Percentiles rank a stretch among this genome's conserved stretches.
These are phyloP conservation scores for Hydrolagus colliei DNA, from an alignment of 2,797 vertebrate species.

Conservation along the genomic window DNA sequence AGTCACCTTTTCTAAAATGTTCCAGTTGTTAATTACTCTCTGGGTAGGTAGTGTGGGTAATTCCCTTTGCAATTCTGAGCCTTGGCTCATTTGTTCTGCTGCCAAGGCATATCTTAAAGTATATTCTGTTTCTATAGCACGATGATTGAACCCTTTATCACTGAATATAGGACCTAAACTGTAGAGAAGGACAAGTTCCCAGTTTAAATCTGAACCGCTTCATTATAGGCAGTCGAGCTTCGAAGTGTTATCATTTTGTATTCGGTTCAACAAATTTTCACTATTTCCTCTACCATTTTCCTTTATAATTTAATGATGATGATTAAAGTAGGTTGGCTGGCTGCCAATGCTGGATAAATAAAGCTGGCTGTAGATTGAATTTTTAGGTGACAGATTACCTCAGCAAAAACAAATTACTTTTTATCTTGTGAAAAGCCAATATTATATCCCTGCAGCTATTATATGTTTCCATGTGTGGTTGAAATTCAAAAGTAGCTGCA, in stretches of 20 bases:
- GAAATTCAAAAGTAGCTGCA: not conserved
- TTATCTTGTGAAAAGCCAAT: not conserved
- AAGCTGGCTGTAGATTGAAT: not conserved
- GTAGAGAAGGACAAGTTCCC: not conserved
- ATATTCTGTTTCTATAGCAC: too few species aligned
- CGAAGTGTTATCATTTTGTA: not conserved
- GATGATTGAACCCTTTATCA: too few species aligned
- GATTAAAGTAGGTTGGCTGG: not conserved
- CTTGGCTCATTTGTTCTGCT: too few species aligned
- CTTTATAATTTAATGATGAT: slow-evolving; percentile 1
- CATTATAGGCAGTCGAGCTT: not conserved
- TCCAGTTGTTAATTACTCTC: too few species aligned
- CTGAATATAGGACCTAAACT: not conserved
- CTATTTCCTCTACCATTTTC: not conserved
- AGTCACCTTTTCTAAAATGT: too few species aligned
- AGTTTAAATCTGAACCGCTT: not conserved
- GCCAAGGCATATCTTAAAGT: too few species aligned
- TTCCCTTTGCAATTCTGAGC: too few species aligned
- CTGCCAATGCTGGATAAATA: not conserved
- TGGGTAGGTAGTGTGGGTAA: too few species aligned
- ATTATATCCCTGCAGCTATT: not conserved
- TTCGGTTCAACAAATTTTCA: not conserved
- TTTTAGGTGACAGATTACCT: not conserved
- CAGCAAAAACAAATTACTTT: not conserved
- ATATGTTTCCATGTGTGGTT: not conserved